Evolutionary conservation across 2,888 invertebrate species (phyloP).

Genomic region (Campoletis raptor): DNA sequence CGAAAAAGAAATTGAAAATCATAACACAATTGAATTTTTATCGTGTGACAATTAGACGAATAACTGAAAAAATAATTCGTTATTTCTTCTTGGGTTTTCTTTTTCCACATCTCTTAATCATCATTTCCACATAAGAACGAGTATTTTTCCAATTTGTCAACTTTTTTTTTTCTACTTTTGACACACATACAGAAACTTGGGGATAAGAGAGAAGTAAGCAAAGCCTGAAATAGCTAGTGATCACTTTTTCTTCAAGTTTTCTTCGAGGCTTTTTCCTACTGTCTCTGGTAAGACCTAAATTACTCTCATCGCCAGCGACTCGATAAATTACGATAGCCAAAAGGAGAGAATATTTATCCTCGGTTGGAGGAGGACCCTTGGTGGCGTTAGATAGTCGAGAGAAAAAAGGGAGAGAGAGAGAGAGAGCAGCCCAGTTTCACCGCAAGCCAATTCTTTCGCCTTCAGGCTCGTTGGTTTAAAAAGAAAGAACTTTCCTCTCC

Average conservation of each 20-base stretch:
- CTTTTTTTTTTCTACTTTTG: not conserved
- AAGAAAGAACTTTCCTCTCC: slow-evolving; percentile 43
- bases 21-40: not conserved
- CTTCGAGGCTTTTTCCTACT: slow-evolving; percentile 14
- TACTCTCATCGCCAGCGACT: slow-evolving; percentile 72
- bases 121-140: slow-evolving; percentile 30
- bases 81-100: slow-evolving; percentile 11
- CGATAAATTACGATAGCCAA: slow-evolving; percentile 76
- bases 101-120: slow-evolving; percentile 28
- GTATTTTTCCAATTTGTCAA: slow-evolving; percentile 48
- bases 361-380: slow-evolving; percentile 31
- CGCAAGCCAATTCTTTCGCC: slow-evolving; percentile 75
- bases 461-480: slow-evolving; percentile 55
- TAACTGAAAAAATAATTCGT: not conserved
- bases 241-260: slow-evolving; percentile 47
- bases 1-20: not conserved
- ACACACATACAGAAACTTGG: not conserved
- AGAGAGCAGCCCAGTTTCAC: slow-evolving; percentile 59
- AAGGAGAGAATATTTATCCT: slow-evolving; percentile 75
- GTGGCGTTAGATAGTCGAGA: slow-evolving; percentile 12
- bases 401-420: not conserved
- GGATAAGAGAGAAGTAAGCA: not conserved
- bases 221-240: slow-evolving; percentile 31
- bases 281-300: slow-evolving; percentile 60
- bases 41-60: not conserved